Conservation (phyloP, 2,797 vertebrate genomes). For the Poecile montanus region DNA sequence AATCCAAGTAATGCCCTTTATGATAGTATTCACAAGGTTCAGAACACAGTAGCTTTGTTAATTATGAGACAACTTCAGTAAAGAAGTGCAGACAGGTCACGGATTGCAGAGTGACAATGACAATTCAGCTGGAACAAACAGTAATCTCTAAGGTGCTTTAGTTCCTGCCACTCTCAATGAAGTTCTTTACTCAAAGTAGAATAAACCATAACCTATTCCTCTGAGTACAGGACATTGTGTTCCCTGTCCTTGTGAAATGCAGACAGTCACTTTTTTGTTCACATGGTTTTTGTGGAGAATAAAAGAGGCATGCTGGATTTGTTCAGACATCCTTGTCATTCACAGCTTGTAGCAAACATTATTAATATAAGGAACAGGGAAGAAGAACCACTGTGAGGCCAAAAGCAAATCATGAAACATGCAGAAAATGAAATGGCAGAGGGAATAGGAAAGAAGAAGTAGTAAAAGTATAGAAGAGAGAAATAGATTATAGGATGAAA, state of each 20-base stretch:
- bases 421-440: not conserved
- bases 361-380: not conserved
- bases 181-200: constrained; percentile 40
- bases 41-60: constrained; percentile 7
- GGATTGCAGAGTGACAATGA: constrained; percentile 38
- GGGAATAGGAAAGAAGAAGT: not conserved
- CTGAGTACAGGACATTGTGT: not conserved
- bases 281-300: not conserved
- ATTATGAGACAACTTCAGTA: constrained; percentile 7
- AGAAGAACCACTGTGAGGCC: not conserved
- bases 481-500: not conserved
- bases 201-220: constrained; percentile 4
- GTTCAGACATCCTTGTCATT: constrained; percentile 2
- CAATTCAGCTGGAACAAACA: constrained; percentile 49
- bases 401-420: not conserved
- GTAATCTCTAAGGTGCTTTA: constrained; percentile 40
- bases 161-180: constrained; percentile 28
- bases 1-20: constrained; percentile 20
- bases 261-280: not conserved
- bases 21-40: not conserved
- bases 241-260: constrained; percentile 42
- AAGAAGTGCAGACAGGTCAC: not conserved
- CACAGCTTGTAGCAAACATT: not conserved
- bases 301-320: constrained; percentile 15
- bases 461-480: not conserved